These are phyloP conservation scores for Caenorhabditis drosophilae DNA, from an alignment of 2,888 invertebrate species.

Conservation along the genomic window DNA sequence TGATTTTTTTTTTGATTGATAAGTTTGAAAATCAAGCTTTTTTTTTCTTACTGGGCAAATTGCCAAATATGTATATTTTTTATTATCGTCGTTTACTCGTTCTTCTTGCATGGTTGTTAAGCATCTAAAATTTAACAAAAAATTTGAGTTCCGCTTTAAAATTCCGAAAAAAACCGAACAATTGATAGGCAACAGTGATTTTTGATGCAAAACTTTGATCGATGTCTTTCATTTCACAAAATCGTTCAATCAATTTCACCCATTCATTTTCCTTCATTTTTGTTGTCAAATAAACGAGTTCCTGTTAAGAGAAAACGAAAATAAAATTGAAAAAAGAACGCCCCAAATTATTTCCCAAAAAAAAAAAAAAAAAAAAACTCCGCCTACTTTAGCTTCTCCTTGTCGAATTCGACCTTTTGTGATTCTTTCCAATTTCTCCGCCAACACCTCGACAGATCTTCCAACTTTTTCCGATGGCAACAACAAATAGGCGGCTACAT, in stretches of 20 bases:
- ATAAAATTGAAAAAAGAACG: no score
- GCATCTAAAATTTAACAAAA: neutral
- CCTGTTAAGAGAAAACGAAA: no score
- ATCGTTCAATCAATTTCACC: slow-evolving; percentile 15
- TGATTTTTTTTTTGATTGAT: neutral
- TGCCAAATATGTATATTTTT: slow-evolving; percentile 25
- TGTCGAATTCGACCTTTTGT: slow-evolving; percentile 10
- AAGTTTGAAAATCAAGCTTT: neutral
- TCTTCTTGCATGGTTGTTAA: neutral
- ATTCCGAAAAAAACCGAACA: slow-evolving; percentile 1
- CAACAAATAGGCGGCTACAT: slow-evolving; percentile 14
- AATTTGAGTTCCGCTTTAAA: neutral
- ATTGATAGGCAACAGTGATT: neutral
- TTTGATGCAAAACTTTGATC: neutral
- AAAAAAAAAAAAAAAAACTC: no score
- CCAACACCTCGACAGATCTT: neutral
- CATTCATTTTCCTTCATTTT: slow-evolving; percentile 17
- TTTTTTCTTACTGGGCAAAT: slow-evolving; percentile 30
- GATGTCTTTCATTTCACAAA: slow-evolving; percentile 14
- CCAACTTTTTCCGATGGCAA: slow-evolving; percentile 23
- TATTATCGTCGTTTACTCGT: neutral
- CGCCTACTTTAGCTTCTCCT: slow-evolving; percentile 27
- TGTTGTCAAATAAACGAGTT: slow-evolving; percentile 18
- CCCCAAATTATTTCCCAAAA: no score
- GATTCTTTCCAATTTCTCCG: neutral